Percentiles rank a stretch among this genome's conserved stretches.
These are phyloP conservation scores for Sarcophaga rosellei DNA, from an alignment of 2,888 invertebrate genomes.

Conservation along the genomic window DNA sequence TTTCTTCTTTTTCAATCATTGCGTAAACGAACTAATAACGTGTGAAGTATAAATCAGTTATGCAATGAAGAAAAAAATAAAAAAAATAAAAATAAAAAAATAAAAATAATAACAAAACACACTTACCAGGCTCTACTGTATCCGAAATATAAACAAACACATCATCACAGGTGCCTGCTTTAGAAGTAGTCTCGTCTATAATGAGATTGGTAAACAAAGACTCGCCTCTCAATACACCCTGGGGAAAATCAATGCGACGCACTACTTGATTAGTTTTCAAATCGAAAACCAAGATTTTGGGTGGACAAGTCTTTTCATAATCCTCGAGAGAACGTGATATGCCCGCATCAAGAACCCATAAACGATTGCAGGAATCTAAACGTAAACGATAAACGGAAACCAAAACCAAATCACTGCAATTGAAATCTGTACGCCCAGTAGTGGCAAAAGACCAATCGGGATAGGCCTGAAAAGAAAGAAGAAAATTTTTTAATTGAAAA, in stretches of 20 bases:
- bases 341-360: constrained; percentile 91
- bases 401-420: constrained; percentile 88
- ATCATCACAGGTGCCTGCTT: constrained; percentile 87
- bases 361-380: constrained; percentile 89
- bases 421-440: constrained; percentile 86
- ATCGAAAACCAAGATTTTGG: constrained; percentile 91
- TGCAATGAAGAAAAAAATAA: constrained; percentile 9
- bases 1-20: not conserved
- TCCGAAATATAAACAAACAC: constrained; percentile 91
- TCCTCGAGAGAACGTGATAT: constrained; percentile 84
- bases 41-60: constrained; percentile 23
- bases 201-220: constrained; percentile 90
- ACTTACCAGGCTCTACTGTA: constrained; percentile 89
- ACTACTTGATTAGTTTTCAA: constrained; percentile 85
- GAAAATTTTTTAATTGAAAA: not conserved
- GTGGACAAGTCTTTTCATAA: constrained; percentile 86
- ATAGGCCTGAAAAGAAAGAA: constrained; percentile 83
- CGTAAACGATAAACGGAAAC: constrained; percentile 90
- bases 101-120: too few species aligned
- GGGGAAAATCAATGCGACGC: constrained; percentile 86
- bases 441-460: constrained; percentile 90
- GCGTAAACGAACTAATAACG: constrained; percentile 52
- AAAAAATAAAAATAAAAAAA: too few species aligned
- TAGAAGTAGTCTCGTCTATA: constrained; percentile 87
- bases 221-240: constrained; percentile 87